These are phyloP conservation scores for Melipona bicolor DNA, from an alignment of 2,888 invertebrate species.

Conservation along the genomic window DNA sequence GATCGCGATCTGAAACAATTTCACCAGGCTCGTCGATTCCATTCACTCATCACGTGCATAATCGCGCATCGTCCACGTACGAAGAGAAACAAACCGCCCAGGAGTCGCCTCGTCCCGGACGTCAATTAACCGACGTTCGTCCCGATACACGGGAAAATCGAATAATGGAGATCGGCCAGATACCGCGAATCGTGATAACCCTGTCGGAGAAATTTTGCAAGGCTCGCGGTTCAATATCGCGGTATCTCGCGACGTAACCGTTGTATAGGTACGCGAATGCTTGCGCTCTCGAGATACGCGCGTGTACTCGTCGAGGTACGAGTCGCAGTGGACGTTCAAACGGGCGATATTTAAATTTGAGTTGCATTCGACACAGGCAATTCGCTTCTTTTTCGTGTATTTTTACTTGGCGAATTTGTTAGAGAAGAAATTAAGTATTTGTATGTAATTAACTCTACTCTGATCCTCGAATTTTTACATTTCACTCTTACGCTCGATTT, in stretches of 20 bases:
- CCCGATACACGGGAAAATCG: conserved; percentile 36
- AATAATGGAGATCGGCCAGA: conserved; percentile 17
- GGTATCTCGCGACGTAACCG: conserved; percentile 29
- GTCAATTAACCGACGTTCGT: conserved; percentile 21
- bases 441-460: too few species aligned
- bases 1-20: conserved; percentile 5
- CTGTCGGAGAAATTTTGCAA: conserved; percentile 32
- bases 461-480: too few species aligned
- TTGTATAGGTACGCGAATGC: neutral
- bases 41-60: neutral
- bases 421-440: too few species aligned
- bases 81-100: conserved; percentile 13
- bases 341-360: neutral
- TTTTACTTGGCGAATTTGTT: neutral
- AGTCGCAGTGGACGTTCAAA: neutral
- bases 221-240: conserved; percentile 20
- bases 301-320: neutral
- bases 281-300: neutral
- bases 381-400: neutral
- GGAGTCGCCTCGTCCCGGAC: neutral
- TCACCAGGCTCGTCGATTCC: neutral
- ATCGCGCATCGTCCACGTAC: neutral
- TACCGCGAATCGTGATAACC: conserved; percentile 26
- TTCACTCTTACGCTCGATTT: too few species aligned
- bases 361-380: neutral